A percentile compares a stretch with the other conserved stretches of the same genome.
Conservation (phyloP, 2,797 vertebrate genomes). For the Podarcis lilfordi region DNA sequence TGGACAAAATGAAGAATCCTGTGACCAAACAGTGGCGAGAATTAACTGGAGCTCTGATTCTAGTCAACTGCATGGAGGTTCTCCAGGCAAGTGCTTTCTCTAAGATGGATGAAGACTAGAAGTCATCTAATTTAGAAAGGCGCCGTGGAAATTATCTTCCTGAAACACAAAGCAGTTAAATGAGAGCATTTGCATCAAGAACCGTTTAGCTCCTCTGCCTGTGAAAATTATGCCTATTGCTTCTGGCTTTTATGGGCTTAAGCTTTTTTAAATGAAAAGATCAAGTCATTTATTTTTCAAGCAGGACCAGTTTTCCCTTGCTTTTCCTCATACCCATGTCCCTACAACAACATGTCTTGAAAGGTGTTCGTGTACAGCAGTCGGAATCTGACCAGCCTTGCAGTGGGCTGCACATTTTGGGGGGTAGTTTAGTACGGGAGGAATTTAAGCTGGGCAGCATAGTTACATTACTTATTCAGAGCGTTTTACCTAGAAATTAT, state of each 20-base stretch:
- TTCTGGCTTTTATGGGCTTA: neutral
- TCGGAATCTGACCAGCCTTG: neutral
- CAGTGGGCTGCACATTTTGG: neutral
- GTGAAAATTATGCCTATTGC: neutral
- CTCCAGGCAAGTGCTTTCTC: slow-evolving; percentile 84
- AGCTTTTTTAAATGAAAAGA: neutral
- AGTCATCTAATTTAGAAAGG: neutral
- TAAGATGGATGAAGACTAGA: slow-evolving; percentile 67
- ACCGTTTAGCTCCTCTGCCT: neutral
- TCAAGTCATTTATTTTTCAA: slow-evolving; percentile 3
- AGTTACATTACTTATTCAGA: neutral
- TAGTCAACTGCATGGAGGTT: slow-evolving; percentile 90
- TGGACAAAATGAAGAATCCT: slow-evolving; percentile 97
- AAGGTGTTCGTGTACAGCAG: neutral
- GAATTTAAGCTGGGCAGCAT: neutral
- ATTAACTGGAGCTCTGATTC: slow-evolving; percentile 90
- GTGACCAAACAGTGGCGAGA: slow-evolving; percentile 93
- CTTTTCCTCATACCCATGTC: neutral
- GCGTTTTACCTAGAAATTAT: neutral
- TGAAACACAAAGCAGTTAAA: neutral
- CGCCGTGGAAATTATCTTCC: neutral
- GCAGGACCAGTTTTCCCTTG: neutral
- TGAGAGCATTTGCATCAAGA: neutral
- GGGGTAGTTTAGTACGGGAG: neutral
- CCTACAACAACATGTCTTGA: neutral